Evolutionary conservation across 2,888 invertebrate genomes (phyloP), one percentile per base, ranked within the genome.

Genomic region (Nycteola revayana): DNA sequence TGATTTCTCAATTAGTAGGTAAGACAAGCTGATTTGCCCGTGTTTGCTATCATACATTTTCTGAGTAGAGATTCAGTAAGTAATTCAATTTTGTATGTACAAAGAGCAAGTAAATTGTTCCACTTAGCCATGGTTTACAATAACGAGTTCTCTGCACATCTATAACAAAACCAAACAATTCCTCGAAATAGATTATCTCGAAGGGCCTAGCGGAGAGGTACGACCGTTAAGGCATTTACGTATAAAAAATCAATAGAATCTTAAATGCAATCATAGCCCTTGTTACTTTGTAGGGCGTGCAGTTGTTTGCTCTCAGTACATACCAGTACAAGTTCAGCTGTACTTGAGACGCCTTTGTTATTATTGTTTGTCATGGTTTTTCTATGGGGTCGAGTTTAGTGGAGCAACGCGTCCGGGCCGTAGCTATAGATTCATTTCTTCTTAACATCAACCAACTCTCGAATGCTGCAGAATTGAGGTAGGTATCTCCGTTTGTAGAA

Each of bases 241-340:
- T 34, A 49, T 27, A 60, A 60, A 65, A 65, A 57, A 46, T 41
- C 47, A 42, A 67, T 65, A 49, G 53, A 61, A 60, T 60, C 58
- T 55, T 9, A 37, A 62, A 58, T 55, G 49, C 58, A 59, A 66
- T 60, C 54, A 41, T 22, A 55, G 57, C 55, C 55, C 58, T 60
- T 57, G 40, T 32, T 44, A 28, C 24, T 49, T 49, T 47, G 46
- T 57, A 57, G 57, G 50, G 55, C 60, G 45, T 36, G 31, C 47
- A 51, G 26, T 31, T 30, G 33, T 36, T 36, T 14, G 14, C 14
- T 14, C 14, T 3, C 14, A 3, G 14, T 14, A 14, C 14, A 14
- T 14, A n/a, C 5, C 14, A 14, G 14, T 2, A 5, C 14, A 2
- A 2, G 14, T 14, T 14, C 14, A 14, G 2, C 5, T 14, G 14